Conservation (phyloP, 2,888 invertebrate genomes). For the Cryptus armator region DNA sequence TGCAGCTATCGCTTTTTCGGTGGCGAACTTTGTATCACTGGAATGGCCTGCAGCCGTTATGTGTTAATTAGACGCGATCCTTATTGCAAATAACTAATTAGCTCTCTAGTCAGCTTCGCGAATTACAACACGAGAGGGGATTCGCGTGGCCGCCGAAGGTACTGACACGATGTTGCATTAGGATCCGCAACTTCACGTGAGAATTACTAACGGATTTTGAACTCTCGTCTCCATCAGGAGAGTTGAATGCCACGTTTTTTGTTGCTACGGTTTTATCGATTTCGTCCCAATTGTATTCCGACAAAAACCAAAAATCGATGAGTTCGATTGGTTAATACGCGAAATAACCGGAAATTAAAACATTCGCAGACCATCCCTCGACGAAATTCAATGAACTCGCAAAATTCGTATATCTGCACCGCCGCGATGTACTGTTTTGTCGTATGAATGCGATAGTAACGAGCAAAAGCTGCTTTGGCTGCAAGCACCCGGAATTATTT, state of each 20-base stretch:
- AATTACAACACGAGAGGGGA: conserved; percentile 5
- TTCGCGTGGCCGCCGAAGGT: not conserved
- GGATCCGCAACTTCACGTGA: not conserved
- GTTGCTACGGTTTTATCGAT: not conserved
- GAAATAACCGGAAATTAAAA: too few relatives aligned
- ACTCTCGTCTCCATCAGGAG: not conserved
- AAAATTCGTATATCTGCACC: too few relatives aligned
- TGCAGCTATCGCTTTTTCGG: not conserved
- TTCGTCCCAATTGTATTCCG: not conserved
- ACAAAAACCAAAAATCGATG: too few relatives aligned
- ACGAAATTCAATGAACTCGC: too few relatives aligned
- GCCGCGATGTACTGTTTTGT: too few relatives aligned
- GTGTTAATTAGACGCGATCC: conserved; percentile 20
- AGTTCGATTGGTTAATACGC: too few relatives aligned
- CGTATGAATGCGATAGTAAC: too few relatives aligned
- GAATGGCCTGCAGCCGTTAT: conserved; percentile 7
- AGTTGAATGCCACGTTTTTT: not conserved
- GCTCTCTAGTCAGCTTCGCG: conserved; percentile 4
- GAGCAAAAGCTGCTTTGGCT: too few relatives aligned
- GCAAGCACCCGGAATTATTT: not conserved
- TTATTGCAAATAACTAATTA: conserved; percentile 36
- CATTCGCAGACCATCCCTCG: too few relatives aligned
- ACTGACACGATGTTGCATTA: not conserved
- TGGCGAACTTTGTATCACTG: conserved; percentile 6
- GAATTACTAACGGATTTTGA: conserved; percentile 5